These are phyloP conservation scores for Dascillus cervinus DNA, from an alignment of 2,888 invertebrate genomes.

Conservation along the genomic window DNA sequence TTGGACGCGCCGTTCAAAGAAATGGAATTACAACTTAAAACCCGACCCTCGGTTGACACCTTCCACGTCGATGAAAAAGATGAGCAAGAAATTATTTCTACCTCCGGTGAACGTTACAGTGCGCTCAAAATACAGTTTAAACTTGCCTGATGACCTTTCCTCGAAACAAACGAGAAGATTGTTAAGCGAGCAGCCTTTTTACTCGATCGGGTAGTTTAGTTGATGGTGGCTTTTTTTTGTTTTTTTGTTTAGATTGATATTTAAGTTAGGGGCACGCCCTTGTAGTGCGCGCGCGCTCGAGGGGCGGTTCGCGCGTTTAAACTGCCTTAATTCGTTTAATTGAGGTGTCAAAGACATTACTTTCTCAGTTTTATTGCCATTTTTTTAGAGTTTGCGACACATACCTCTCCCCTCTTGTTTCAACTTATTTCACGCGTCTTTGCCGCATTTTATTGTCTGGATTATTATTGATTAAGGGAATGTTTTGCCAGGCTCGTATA, in stretches of 20 bases:
- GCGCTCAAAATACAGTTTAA: too few relatives aligned
- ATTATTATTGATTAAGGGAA: too few relatives aligned
- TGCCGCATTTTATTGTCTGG: too few relatives aligned
- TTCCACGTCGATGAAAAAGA: too few relatives aligned
- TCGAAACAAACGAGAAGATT: constrained; percentile 34
- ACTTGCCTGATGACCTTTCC: constrained; percentile 27
- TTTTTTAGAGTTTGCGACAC: too few relatives aligned
- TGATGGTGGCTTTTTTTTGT: constrained; percentile 24
- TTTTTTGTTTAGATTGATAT: too few relatives aligned
- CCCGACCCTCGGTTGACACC: constrained; percentile 33
- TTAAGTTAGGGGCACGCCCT: constrained; percentile 25
- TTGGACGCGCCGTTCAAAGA: constrained; percentile 29
- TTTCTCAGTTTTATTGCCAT: constrained; percentile 25
- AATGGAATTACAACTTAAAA: constrained; percentile 31
- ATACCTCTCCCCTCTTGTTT: too few relatives aligned
- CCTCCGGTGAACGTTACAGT: too few relatives aligned
- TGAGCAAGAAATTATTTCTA: too few relatives aligned
- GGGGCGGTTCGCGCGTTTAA: constrained; percentile 24
- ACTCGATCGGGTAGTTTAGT: constrained; percentile 28
- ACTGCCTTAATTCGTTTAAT: constrained; percentile 28
- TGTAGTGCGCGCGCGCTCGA: constrained; percentile 29
- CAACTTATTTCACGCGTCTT: too few relatives aligned
- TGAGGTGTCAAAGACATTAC: constrained; percentile 29
- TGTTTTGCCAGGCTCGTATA: too few relatives aligned
- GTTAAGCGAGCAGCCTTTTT: constrained; percentile 25